Base-by-base conservation (phyloP, 2,888 invertebrate species). In the Macropis europaea region DNA sequence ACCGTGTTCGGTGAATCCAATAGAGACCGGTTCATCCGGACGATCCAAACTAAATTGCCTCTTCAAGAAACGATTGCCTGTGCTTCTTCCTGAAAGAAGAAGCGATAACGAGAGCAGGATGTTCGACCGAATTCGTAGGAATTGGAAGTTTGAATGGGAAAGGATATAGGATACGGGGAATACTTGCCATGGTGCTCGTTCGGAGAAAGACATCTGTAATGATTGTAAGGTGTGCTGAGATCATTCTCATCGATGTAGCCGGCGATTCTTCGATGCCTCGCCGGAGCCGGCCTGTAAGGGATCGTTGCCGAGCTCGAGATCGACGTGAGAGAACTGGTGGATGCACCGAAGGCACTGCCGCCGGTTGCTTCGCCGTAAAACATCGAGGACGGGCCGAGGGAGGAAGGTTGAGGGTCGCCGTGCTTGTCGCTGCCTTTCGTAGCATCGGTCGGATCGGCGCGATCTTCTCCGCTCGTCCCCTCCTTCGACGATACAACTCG, bases 221-320 rank as follows among this genome's bases (percentile, higher is more conserved):
- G 94, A 85, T 94, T 94, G 88, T 95, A 95, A 2, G 95, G 94
- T 0, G 94, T 93, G 87, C 95, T 94, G 47, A 94, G 91, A 83
- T 95, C 95, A 81, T 92, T 92, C 78, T 92, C 92, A 53, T 92
- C 91, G 19, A 92, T 91, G 42, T 88, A 78, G 48, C 88, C 86
- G 54, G 82, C 77, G 32, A 69, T 38, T 61, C 89, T 82, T 38
- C 90, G 83, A 69, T 90, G 89, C 52, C 91, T 80, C 59, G 89
- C 88, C 0, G 82, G 89, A 0, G 69, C 71, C 0, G 77, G 64
- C 6, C 84, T 82, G 1, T 87, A 83, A 50, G 84, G 82, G 2
- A 80, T 72, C 15, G 74, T 40, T 1, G 73, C 54, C n/a, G 82
- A 72, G 54, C 82, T 83, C 6, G 87, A 78, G 19, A 86, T 82